Evolutionary conservation across 2,888 invertebrate genomes (phyloP).

Genomic region (Argyresthia goedartella): DNA sequence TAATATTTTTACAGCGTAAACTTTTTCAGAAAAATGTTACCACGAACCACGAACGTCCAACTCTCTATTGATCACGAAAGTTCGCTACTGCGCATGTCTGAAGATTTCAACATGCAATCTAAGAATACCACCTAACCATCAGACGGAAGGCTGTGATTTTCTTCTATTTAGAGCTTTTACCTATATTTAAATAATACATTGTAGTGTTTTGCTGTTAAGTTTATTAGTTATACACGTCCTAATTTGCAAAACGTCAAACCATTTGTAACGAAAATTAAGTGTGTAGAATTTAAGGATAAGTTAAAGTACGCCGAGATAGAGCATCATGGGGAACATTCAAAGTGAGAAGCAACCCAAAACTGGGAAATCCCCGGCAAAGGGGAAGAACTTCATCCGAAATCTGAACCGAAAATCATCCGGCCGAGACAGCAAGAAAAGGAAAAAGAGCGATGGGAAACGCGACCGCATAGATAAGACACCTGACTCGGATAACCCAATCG

Average conservation of each 20-base stretch:
- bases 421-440: conserved; percentile 52
- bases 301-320: neutral
- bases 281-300: too few relatives aligned
- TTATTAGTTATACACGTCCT: too few relatives aligned
- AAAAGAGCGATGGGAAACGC: conserved; percentile 49
- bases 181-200: too few relatives aligned
- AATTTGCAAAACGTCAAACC: too few relatives aligned
- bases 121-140: neutral
- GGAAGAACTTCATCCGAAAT: conserved; percentile 68
- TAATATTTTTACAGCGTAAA: too few relatives aligned
- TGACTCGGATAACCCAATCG: conserved; percentile 59
- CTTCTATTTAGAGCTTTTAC: neutral
- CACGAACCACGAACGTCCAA: neutral
- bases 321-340: conserved; percentile 68
- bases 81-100: conserved; percentile 2
- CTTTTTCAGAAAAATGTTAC: too few relatives aligned
- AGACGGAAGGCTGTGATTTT: conserved; percentile 1
- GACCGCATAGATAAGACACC: conserved; percentile 56
- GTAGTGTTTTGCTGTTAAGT: too few relatives aligned
- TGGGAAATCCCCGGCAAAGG: conserved; percentile 69
- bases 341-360: conserved; percentile 63
- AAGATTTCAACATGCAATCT: neutral
- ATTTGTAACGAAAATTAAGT: too few relatives aligned
- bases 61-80: neutral
- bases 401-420: conserved; percentile 54